phyloP scores from a whole-genome alignment of 2,113 vertebrate genomes.

The Acinonyx jubatus region DNA sequence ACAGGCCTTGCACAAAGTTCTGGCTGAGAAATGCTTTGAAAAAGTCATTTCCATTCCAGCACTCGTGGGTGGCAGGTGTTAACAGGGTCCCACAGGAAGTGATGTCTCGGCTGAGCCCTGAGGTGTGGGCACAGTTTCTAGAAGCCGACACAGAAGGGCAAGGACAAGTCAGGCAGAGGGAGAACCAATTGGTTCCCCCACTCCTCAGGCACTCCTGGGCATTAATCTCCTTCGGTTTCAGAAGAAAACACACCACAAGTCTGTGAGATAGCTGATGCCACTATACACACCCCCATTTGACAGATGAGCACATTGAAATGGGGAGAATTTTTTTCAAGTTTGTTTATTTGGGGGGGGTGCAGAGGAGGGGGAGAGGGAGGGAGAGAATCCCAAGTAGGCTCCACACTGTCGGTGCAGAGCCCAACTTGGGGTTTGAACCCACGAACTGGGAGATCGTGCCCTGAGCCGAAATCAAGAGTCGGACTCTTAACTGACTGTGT shows the following conservation, averaged over 20 bases:
- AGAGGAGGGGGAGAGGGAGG: too few relatives aligned
- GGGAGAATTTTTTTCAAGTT: background rate
- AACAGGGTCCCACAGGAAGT: background rate
- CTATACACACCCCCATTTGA: background rate
- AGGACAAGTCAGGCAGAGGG: background rate
- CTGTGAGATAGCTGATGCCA: background rate
- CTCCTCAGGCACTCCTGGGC: background rate
- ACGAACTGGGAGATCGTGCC: too few relatives aligned
- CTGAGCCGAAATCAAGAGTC: too few relatives aligned
- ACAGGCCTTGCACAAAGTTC: background rate
- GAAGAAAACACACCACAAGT: background rate
- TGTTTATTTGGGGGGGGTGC: too few relatives aligned
- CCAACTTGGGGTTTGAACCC: too few relatives aligned
- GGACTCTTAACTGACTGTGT: too few relatives aligned
- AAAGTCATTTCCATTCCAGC: background rate
- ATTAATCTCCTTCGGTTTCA: background rate
- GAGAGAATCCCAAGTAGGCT: too few relatives aligned
- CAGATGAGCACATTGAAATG: background rate
- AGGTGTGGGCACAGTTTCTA: background rate
- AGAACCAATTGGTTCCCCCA: too few relatives aligned
- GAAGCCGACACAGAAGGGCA: background rate
- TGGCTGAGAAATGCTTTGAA: background rate
- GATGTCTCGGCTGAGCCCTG: background rate
- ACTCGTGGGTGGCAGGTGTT: background rate
- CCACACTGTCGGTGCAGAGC: too few relatives aligned